Base-by-base conservation (phyloP, 92 coral and sea anemone genomes). In the Micromussa lordhowensis region DNA sequence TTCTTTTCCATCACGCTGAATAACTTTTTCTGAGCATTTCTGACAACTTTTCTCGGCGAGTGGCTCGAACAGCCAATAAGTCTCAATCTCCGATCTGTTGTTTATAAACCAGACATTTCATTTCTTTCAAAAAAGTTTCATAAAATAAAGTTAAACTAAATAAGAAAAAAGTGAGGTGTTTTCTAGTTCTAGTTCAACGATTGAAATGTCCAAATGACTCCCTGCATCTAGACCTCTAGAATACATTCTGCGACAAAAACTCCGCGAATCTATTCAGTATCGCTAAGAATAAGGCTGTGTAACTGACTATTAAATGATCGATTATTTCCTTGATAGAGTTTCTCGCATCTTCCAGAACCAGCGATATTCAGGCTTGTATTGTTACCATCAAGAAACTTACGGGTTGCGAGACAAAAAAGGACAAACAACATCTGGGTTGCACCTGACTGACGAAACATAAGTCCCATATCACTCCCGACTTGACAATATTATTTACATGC, bases 341-440 rank as follows among this genome's bases (percentile, higher is more conserved):
- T 66, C 71, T 66, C 34, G 71, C 71, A 28, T 31, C 26, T 29
- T 61, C 26, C 24, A 24, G 26, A 61, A 7, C 22, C 29, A 61
- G 12, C 68, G 9, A 61, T 59, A 64, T 26, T 66, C 18, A 66
- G 7, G 31, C 71, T 26, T 10, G 71, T 12, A 14, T 28, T 26
- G 71, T 66, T 66, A 26, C 6, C 14, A 63, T 10, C 15, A 64
- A 10, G 16, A 26, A n/a, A 64, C 16, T 64, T 6, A 30, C 68
- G 30, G 68, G 68, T 63, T 63, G 68, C 71, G 71, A 66, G 32
- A 10, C 57, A n/a, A 40, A 44, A 44, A 24, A 22, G 55, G 80
- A 76, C 80, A 40, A 40, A 75, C 79, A 26, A 77, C 83, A 79
- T 51, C 49, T 79, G 83, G 61, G 22, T 13, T 26, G 5, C 86